A percentile compares a stretch with the other conserved stretches of the same genome.
Evolutionary conservation across 2,888 invertebrate genomes (phyloP).

Genomic region (Tetramorium bicarinatum): DNA sequence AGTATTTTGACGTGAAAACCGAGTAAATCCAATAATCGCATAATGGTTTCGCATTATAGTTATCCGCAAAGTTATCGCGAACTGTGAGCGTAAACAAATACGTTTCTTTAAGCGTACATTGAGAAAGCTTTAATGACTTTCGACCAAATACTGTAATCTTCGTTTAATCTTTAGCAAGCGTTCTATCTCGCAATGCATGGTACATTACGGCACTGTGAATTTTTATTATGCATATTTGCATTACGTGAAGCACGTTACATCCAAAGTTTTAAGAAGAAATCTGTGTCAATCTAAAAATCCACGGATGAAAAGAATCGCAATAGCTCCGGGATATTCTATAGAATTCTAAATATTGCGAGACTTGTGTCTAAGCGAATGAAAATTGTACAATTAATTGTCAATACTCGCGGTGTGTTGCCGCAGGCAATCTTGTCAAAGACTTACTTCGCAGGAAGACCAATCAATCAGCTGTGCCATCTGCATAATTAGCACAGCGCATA

Average conservation of each 20-base stretch:
- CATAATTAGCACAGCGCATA: conserved; percentile 24
- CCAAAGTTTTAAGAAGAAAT: conserved; percentile 1
- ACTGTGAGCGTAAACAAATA: conserved; percentile 21
- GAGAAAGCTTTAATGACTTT: conserved; percentile 16
- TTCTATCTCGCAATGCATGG: neutral
- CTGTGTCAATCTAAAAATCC: neutral
- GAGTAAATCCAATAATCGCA: conserved; percentile 1
- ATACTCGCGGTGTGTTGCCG: neutral
- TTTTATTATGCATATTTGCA: neutral
- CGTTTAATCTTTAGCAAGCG: neutral
- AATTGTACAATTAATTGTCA: conserved; percentile 14
- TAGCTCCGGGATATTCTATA: neutral
- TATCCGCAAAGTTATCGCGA: neutral
- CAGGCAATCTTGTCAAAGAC: neutral
- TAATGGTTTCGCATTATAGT: neutral
- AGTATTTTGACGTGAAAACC: neutral
- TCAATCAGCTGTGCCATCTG: conserved; percentile 35
- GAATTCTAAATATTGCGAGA: neutral
- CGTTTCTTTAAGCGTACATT: neutral
- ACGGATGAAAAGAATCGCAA: neutral
- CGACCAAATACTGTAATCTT: neutral
- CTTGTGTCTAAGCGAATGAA: neutral
- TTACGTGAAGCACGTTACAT: neutral
- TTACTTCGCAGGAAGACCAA: neutral
- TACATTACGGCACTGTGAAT: neutral